Conservation (phyloP, 2,797 vertebrate species). For the Amazona ochrocephala region DNA sequence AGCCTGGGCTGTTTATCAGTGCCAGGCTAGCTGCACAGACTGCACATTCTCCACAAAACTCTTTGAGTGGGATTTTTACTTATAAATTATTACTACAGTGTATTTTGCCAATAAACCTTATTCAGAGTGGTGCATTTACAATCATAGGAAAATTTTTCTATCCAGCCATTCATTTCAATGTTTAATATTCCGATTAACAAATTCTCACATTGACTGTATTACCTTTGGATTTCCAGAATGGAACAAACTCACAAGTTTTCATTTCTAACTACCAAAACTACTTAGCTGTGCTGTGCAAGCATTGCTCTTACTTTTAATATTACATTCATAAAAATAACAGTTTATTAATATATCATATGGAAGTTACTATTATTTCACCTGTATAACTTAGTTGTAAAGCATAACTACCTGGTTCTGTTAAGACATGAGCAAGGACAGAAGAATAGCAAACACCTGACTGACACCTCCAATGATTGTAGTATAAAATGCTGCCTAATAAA, state of each 20-base stretch:
- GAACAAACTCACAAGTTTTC: conserved; percentile 1
- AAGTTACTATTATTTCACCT: conserved; percentile 31
- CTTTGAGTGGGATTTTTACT: conserved; percentile 7
- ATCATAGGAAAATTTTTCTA: background rate
- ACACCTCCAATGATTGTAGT: background rate
- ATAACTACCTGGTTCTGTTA: conserved; percentile 10
- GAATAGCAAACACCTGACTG: background rate
- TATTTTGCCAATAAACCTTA: conserved; percentile 32
- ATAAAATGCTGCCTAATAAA: conserved; percentile 36
- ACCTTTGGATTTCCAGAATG: conserved; percentile 36
- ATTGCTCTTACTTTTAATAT: conserved; percentile 49
- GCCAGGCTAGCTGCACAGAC: conserved; percentile 7
- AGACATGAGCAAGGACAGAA: conserved; percentile 24
- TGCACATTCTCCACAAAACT: conserved; percentile 7
- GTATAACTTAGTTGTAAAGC: background rate
- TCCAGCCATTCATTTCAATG: background rate
- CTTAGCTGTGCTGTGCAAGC: conserved; percentile 15
- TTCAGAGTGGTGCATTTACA: background rate
- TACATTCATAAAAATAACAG: conserved; percentile 30
- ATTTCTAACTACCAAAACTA: conserved; percentile 22
- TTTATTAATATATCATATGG: conserved; percentile 16
- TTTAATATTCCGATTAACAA: conserved; percentile 8
- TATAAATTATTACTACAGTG: background rate
- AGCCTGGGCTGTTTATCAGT: background rate
- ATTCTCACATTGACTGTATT: background rate